Percentiles rank a stretch among this genome's conserved stretches.
These are phyloP conservation scores for Theristicus caerulescens DNA, from an alignment of 2,113 vertebrate species.

Conservation along the genomic window DNA sequence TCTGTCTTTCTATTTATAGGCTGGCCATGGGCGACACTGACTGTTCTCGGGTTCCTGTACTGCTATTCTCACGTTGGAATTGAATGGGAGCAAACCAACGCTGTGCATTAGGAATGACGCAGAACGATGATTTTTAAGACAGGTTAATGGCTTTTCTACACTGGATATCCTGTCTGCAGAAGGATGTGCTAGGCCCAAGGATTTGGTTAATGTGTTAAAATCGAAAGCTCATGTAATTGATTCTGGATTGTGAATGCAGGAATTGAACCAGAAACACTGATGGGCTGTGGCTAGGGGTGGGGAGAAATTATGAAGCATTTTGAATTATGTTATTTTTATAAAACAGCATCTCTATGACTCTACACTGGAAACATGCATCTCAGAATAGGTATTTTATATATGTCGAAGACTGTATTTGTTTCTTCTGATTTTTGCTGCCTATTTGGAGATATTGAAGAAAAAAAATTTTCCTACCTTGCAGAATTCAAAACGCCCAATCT, in stretches of 20 bases:
- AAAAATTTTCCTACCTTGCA: background rate
- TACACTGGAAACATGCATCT: background rate
- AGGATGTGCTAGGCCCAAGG: background rate
- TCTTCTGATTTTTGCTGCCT: background rate
- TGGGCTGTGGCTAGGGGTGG: fast-evolving
- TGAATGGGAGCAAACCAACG: constrained; percentile 67
- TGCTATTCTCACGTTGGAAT: constrained; percentile 81
- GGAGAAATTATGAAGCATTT: background rate
- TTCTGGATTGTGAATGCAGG: background rate
- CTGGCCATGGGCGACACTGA: constrained; percentile 78
- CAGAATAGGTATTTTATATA: background rate
- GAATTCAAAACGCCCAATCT: background rate
- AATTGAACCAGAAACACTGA: background rate
- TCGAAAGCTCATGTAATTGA: background rate
- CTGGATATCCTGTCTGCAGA: background rate
- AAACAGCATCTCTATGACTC: background rate
- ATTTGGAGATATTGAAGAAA: background rate
- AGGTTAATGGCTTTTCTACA: background rate
- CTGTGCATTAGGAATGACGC: background rate
- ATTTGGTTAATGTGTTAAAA: background rate
- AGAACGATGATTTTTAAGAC: background rate
- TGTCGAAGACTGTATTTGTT: background rate
- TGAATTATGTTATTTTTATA: background rate
- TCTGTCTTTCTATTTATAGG: constrained; percentile 66
- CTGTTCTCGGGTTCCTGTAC: constrained; percentile 77